phyloP scores from a whole-genome alignment of 2,888 invertebrate species.

The Bimastos eiseni region DNA sequence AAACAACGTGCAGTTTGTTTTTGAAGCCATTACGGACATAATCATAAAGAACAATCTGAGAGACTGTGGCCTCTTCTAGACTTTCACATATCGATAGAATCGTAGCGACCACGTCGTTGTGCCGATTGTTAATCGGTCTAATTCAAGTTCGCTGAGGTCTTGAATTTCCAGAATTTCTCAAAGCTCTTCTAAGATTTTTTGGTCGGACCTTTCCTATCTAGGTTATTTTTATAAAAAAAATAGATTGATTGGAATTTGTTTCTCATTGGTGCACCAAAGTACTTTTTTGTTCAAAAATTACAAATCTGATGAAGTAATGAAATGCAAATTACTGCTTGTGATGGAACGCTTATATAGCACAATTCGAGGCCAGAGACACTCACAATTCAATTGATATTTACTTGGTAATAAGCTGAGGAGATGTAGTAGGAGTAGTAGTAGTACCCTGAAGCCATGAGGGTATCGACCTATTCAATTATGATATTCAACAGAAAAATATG shows the following conservation, averaged over 20 bases:
- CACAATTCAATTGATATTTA: too few relatives aligned
- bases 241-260: not conserved
- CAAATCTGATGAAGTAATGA: not conserved
- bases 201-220: not conserved
- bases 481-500: not conserved
- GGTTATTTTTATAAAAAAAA: not conserved
- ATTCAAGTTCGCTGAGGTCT: not conserved
- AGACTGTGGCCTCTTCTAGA: constrained; percentile 55
- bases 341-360: too few relatives aligned
- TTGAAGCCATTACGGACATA: constrained; percentile 32
- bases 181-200: not conserved
- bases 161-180: not conserved
- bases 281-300: not conserved
- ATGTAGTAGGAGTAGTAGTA: not conserved
- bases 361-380: too few relatives aligned
- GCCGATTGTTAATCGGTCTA: not conserved
- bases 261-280: not conserved
- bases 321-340: too few relatives aligned
- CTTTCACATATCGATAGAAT: not conserved
- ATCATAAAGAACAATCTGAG: constrained; percentile 35
- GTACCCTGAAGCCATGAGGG: too few relatives aligned
- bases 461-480: not conserved
- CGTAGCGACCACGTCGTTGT: not conserved
- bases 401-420: not conserved
- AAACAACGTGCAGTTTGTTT: constrained; percentile 31